Evolutionary conservation across 1,140 invertebrate species (phyloP).

Genomic region (Riptortus pedestris): DNA sequence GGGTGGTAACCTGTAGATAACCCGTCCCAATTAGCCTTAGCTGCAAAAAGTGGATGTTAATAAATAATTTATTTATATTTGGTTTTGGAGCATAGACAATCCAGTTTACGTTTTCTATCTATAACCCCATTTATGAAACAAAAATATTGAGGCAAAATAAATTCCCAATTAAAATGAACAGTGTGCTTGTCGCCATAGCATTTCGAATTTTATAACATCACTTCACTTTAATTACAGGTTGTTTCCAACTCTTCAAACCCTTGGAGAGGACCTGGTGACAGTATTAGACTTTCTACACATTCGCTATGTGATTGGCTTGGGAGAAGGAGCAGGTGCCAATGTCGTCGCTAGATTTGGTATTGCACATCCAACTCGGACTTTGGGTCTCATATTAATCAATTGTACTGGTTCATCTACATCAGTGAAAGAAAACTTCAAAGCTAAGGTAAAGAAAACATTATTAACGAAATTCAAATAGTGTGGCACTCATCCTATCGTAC

Average conservation of each 20-base stretch:
- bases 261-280: constrained; percentile 72
- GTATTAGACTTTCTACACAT: constrained; percentile 71
- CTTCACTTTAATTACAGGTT: constrained; percentile 4
- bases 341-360: constrained; percentile 74
- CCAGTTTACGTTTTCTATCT: too few species aligned
- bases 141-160: too few species aligned
- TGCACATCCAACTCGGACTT: constrained; percentile 58
- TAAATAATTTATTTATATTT: too few species aligned
- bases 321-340: constrained; percentile 83
- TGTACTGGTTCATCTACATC: constrained; percentile 77
- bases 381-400: constrained; percentile 76
- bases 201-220: neutral
- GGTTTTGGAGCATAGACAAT: too few species aligned
- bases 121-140: too few species aligned
- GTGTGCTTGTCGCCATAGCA: too few species aligned
- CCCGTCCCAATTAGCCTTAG: too few species aligned
- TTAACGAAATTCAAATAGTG: too few species aligned
- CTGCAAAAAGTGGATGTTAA: too few species aligned
- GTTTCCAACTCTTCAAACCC: constrained; percentile 70
- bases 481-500: too few species aligned
- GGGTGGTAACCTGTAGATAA: too few species aligned
- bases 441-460: constrained; percentile 49
- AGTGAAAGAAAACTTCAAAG: constrained; percentile 76
- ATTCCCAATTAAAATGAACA: too few species aligned
- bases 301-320: constrained; percentile 68